Evolutionary conservation across 2,113 vertebrate genomes (phyloP), one percentile per base, ranked within the genome.

Genomic region (Parus major): DNA sequence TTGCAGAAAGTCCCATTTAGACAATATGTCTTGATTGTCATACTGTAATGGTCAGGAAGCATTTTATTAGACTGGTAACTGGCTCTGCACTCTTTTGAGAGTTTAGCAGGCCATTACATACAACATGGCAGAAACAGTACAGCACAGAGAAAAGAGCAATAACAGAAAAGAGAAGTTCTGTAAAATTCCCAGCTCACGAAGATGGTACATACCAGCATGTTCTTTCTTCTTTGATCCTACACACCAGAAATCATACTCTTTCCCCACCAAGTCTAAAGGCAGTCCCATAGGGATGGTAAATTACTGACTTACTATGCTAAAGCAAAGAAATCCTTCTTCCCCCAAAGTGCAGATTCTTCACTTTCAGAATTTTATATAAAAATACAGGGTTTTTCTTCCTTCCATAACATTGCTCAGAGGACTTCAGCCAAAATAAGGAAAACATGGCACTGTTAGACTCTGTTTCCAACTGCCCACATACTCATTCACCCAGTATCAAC

Each of bases 121-220:
- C 7, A 63, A 50, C 35, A 25, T 55, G 29, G 35, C 25, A 68
- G 49, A 86, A 83, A 87, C 11, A 81, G 3, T 21, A 39, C 36
- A 88, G 27, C 41, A 56, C 0, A 65, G 23, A 61, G 46, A 71
- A 81, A 10, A 15, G 7, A 6, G 47, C 27, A 69, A 47, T 27
- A 87, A 36, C 12, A 76, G 52, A 55, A 77, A 18, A 72, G 7
- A 55, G 22, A 50, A 73, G 18, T 5, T 59, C 39, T 64, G 5
- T 52, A 46, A n/a, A 92, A 77, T n/a, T 84, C 10, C 17, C 17
- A 20, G 2, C 12, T 71, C 47, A 86, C 7, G 10, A 65, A 66
- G n/a, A 21, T 7, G 5, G 14, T 23, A 16, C 10, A 3, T 20
- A 56, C 20, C 24, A 52, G 5, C 1, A 0, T 2, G 0, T 61